phyloP scores from a whole-genome alignment of 1,140 invertebrate genomes.

The Drosophila rhopaloa region DNA sequence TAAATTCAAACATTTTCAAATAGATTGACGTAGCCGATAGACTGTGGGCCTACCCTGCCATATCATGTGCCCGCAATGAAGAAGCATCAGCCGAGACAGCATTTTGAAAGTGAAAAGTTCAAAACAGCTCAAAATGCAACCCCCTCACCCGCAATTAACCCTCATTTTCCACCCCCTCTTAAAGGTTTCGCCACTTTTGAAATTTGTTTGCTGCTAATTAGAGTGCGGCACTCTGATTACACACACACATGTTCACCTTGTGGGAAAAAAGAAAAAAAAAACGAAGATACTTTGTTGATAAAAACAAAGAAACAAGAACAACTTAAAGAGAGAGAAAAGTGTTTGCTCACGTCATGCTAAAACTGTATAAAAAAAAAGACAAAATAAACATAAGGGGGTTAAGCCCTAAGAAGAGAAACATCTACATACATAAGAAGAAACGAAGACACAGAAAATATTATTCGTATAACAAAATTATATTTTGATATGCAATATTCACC shows the following conservation, averaged over 20 bases:
- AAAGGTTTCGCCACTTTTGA: conserved; percentile 34
- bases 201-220: conserved; percentile 73
- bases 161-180: conserved; percentile 3
- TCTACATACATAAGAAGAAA: background rate
- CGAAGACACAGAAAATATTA: background rate
- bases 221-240: conserved; percentile 67
- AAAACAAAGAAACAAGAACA: conserved; percentile 18
- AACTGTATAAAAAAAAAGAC: background rate
- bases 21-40: conserved; percentile 1
- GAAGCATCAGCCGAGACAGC: conserved; percentile 12
- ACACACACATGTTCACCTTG: conserved; percentile 25
- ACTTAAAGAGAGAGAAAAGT: conserved; percentile 9
- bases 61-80: conserved; percentile 24
- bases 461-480: too few relatives aligned
- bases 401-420: background rate
- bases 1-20: background rate
- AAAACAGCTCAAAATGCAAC: conserved; percentile 28
- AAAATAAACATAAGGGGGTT: background rate
- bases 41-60: conserved; percentile 15
- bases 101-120: conserved; percentile 68
- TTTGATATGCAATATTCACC: too few relatives aligned
- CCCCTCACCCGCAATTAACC: conserved; percentile 9
- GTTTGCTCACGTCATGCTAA: conserved; percentile 8
- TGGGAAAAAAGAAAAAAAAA: conserved; percentile 5
- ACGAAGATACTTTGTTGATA: conserved; percentile 26